Conservation (phyloP, 2,888 invertebrate species). For the Odontomyia ornata region DNA sequence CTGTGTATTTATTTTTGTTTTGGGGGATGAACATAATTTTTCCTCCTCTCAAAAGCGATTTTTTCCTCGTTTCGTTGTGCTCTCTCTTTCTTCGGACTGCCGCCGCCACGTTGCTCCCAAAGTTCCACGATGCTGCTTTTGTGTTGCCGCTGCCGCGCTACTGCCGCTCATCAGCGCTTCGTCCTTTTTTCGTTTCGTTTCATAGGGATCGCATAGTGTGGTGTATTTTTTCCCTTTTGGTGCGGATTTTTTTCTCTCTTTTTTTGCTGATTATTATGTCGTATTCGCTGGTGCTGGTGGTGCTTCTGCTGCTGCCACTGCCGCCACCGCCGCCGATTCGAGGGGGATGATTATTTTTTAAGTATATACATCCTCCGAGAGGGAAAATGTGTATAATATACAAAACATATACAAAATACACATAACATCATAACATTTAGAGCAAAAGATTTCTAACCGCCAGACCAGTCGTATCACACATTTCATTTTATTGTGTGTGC, state of each 20-base stretch:
- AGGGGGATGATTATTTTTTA: slow-evolving; percentile 47
- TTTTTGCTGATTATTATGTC: slow-evolving; percentile 44
- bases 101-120: slow-evolving; percentile 5
- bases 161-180: slow-evolving; percentile 29
- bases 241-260: slow-evolving; percentile 32
- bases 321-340: slow-evolving; percentile 20
- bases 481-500: slow-evolving; percentile 49
- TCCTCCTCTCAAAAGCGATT: slow-evolving; percentile 37
- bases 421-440: slow-evolving; percentile 57
- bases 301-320: slow-evolving; percentile 42
- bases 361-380: slow-evolving; percentile 46
- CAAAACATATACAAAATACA: slow-evolving; percentile 54
- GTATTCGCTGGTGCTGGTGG: slow-evolving; percentile 34
- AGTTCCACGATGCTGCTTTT: slow-evolving; percentile 8
- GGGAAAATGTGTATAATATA: slow-evolving; percentile 47
- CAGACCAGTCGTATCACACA: slow-evolving; percentile 55
- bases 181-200: slow-evolving; percentile 42
- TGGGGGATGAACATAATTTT: slow-evolving; percentile 44
- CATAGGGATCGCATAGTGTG: slow-evolving; percentile 35
- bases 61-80: slow-evolving; percentile 37
- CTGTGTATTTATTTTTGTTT: slow-evolving; percentile 41
- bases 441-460: slow-evolving; percentile 58
- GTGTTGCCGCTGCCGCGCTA: slow-evolving; percentile 13
- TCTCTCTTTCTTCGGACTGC: slow-evolving; percentile 28
- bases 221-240: slow-evolving; percentile 43